Percentiles rank a stretch among this genome's conserved stretches.
phyloP scores from a whole-genome alignment of 2,113 vertebrate genomes.

The Scortum barcoo region DNA sequence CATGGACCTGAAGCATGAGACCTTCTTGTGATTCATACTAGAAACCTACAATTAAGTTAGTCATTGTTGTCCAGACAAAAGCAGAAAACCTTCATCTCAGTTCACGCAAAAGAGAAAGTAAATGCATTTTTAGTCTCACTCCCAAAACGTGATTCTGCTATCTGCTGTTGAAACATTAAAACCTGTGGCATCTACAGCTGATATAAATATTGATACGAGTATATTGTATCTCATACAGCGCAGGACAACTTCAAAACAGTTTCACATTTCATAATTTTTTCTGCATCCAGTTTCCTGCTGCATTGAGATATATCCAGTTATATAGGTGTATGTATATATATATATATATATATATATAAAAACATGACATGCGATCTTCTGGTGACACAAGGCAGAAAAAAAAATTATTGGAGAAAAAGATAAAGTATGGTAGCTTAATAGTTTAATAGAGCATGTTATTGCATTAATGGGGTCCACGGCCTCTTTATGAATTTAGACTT shows the following conservation, averaged over 20 bases:
- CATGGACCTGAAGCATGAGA: not conserved
- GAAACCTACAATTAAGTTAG: not conserved
- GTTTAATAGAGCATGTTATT: not conserved
- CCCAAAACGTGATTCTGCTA: not conserved
- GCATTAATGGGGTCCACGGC: too few species aligned
- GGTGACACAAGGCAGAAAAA: not conserved
- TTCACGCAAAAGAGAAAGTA: not conserved
- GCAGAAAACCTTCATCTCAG: not conserved
- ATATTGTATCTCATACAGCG: not conserved
- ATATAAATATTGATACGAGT: not conserved
- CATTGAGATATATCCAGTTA: not conserved
- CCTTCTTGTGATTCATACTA: not conserved
- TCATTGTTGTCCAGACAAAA: not conserved
- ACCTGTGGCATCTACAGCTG: not conserved
- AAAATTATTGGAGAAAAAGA: not conserved
- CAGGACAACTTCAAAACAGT: not conserved
- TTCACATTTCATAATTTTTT: not conserved
- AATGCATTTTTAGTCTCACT: not conserved
- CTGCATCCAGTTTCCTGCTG: not conserved
- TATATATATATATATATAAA: not conserved
- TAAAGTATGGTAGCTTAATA: not conserved
- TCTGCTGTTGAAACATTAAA: not conserved
- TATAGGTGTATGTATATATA: not conserved
- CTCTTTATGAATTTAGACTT: not conserved
- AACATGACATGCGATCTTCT: not conserved